A percentile compares a stretch with the other conserved stretches of the same genome.
These are phyloP conservation scores for Chrysomela aeneicollis DNA, from an alignment of 2,888 invertebrate species.

Conservation along the genomic window DNA sequence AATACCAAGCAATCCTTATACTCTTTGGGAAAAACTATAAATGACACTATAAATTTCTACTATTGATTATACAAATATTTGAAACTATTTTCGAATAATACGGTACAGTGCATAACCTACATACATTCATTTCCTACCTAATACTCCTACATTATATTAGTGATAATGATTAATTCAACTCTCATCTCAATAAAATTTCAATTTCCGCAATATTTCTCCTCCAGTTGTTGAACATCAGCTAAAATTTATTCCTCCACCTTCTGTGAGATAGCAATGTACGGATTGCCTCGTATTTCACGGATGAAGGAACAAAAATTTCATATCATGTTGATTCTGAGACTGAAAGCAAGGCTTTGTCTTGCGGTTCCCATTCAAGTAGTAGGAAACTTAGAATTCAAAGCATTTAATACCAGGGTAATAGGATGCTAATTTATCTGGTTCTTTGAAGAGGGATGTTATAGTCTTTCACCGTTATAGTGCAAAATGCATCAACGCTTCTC, in stretches of 20 bases:
- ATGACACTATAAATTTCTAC: too few species aligned
- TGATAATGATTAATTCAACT: too few species aligned
- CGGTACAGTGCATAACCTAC: too few species aligned
- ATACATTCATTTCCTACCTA: too few species aligned
- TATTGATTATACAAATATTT: too few species aligned
- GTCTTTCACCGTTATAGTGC: neutral
- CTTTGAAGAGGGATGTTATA: neutral
- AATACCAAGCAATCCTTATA: too few species aligned
- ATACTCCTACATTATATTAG: too few species aligned
- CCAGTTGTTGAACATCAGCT: neutral
- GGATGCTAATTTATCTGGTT: slow-evolving; percentile 40
- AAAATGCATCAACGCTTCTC: too few species aligned
- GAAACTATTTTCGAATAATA: too few species aligned
- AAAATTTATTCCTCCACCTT: neutral
- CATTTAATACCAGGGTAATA: slow-evolving; percentile 43
- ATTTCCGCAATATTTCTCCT: neutral
- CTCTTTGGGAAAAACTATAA: too few species aligned
- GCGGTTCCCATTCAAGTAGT: slow-evolving; percentile 41
- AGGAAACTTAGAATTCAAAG: slow-evolving; percentile 39
- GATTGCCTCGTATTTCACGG: slow-evolving; percentile 54
- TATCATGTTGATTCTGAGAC: slow-evolving; percentile 58
- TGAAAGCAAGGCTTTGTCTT: slow-evolving; percentile 47
- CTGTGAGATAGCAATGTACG: neutral
- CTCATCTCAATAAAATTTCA: neutral
- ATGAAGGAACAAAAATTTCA: slow-evolving; percentile 57